Percentiles rank a stretch among this genome's conserved stretches.
These are phyloP conservation scores for Lineus longissimus DNA, from an alignment of 1,140 invertebrate genomes.

Conservation along the genomic window DNA sequence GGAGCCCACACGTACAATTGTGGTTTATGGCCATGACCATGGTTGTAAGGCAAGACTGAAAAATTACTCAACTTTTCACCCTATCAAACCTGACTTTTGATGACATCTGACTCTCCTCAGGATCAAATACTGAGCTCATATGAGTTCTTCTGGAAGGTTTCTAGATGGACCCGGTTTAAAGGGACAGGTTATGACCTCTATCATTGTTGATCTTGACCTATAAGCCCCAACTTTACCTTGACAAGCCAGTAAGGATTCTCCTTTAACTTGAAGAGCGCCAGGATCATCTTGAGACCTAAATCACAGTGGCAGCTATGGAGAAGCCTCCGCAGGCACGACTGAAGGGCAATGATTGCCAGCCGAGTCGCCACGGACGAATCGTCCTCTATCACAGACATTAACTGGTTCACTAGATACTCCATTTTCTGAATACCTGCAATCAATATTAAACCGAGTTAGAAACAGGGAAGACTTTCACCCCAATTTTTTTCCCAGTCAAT, in stretches of 20 bases:
- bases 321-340: constrained; percentile 61
- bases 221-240: constrained; percentile 62
- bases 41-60: no score
- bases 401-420: constrained; percentile 32
- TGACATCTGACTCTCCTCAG: no score
- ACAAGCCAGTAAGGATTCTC: constrained; percentile 82
- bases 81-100: no score
- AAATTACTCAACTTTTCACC: no score
- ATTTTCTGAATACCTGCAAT: constrained; percentile 25
- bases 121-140: no score
- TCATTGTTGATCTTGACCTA: no score
- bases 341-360: constrained; percentile 43
- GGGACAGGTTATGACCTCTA: no score
- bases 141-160: no score
- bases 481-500: no score
- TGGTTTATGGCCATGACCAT: no score
- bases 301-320: constrained; percentile 55
- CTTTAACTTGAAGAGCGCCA: constrained; percentile 62
- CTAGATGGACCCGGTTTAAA: no score
- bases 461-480: background rate
- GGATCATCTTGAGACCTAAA: constrained; percentile 58
- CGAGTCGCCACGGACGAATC: constrained; percentile 51
- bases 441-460: background rate
- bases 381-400: constrained; percentile 45
- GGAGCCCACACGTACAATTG: no score